A percentile compares a stretch with the other conserved stretches of the same genome.
These are phyloP conservation scores for Brachionus koreanus DNA, from an alignment of 1,140 invertebrate species.

Conservation along the genomic window DNA sequence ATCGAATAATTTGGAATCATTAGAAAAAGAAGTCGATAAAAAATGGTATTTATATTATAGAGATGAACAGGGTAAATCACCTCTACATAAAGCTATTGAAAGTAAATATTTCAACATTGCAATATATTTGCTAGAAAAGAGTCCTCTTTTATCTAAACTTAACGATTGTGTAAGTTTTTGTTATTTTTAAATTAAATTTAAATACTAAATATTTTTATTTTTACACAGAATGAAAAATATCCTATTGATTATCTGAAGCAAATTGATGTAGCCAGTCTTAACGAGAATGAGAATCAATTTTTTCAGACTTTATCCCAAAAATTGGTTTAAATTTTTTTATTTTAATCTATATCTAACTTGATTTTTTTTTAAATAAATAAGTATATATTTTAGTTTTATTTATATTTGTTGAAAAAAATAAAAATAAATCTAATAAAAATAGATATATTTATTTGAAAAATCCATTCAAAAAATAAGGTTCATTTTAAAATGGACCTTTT, in stretches of 20 bases:
- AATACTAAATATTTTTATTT: not conserved
- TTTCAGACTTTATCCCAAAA: not conserved
- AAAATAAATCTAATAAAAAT: too few species aligned
- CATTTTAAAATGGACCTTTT: too few species aligned
- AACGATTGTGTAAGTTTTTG: conserved; percentile 39
- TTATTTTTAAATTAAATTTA: not conserved
- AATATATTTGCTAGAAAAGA: not conserved
- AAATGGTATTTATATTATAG: conserved; percentile 17
- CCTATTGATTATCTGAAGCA: conserved; percentile 23
- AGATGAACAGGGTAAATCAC: not conserved
- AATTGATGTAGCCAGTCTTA: not conserved
- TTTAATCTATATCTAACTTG: not conserved
- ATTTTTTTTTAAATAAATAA: too few species aligned
- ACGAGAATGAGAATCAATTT: not conserved
- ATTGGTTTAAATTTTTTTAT: conserved; percentile 5
- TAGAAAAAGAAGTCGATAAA: not conserved
- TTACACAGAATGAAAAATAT: not conserved
- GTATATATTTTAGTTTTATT: too few species aligned
- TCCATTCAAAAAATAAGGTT: too few species aligned
- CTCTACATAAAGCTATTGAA: conserved; percentile 38
- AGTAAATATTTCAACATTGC: not conserved
- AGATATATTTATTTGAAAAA: too few species aligned
- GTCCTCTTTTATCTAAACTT: conserved; percentile 8
- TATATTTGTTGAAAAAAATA: too few species aligned
- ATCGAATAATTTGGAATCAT: not conserved